Evolutionary conservation across 2,797 vertebrate species (phyloP).

Genomic region (Pygocentrus nattereri): DNA sequence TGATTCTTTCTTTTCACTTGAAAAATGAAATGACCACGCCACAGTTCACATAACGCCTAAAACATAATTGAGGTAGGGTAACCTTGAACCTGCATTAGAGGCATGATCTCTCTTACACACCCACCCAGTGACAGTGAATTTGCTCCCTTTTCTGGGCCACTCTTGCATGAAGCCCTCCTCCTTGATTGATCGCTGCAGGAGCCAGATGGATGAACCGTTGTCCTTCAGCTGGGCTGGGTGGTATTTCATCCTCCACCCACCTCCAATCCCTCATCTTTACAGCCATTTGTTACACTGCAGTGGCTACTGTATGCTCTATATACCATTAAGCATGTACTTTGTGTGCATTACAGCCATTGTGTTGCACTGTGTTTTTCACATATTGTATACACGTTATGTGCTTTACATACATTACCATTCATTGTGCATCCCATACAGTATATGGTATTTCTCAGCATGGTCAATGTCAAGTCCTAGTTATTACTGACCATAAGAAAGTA

Average conservation of each 20-base stretch:
- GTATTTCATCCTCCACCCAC: conserved; percentile 67
- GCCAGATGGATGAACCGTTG: conserved; percentile 68
- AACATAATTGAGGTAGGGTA: conserved; percentile 50
- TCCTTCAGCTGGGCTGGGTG: conserved; percentile 50
- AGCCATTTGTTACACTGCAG: conserved; percentile 64
- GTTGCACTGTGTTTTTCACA: neutral
- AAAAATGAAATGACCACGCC: conserved; percentile 44
- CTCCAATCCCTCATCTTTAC: conserved; percentile 70
- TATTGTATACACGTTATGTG: neutral
- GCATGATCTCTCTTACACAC: conserved; percentile 44
- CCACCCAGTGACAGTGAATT: conserved; percentile 57
- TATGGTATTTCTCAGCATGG: too few relatives aligned
- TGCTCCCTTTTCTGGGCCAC: conserved; percentile 64
- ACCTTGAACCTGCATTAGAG: conserved; percentile 60
- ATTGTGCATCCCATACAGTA: too few relatives aligned
- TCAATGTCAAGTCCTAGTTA: too few relatives aligned
- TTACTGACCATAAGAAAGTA: too few relatives aligned
- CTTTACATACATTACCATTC: neutral
- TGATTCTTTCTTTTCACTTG: conserved; percentile 23
- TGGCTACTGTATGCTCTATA: conserved; percentile 27
- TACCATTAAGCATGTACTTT: conserved; percentile 3
- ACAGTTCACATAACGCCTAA: conserved; percentile 26
- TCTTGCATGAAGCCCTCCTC: conserved; percentile 66
- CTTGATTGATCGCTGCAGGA: conserved; percentile 75
- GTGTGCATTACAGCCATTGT: neutral